Evolutionary conservation across 2,888 invertebrate genomes (phyloP), one percentile per base, ranked within the genome.

Genomic region (Amiota minor): DNA sequence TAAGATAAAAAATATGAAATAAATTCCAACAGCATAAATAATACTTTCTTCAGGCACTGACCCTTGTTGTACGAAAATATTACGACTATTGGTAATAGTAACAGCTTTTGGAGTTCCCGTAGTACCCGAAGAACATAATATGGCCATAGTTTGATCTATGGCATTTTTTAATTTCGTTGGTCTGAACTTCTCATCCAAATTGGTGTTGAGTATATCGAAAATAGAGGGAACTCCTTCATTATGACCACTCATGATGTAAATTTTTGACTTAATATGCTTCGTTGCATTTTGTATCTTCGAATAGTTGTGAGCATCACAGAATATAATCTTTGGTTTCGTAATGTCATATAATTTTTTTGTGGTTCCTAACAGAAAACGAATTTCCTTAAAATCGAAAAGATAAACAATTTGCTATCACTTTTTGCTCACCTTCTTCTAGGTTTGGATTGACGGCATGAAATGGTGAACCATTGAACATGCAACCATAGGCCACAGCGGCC

Each of bases 71-170:
- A 83, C 83, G 35, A 82, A 82, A 2, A 82, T 74, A 16, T 75
- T 76, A 8, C 81, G 81, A 3, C 86, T 85, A 16, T 82, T 82
- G 3, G 82, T 79, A 23, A 82, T 74, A 6, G 83, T 85, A 4
- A 88, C 87, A 1, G 88, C 89, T 73, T 89, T 89, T 9, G 89
- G 87, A 0, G 79, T 76, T 0, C 88, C 89, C 0, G 89, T 89
- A 3, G 89, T 88, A n/a, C 89, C 89, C 3, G 88, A 89, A 71
- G 86, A 88, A 80, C 81, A 88, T 12, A 89, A 72, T 35, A 89
- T 87, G 81, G 81, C 82, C 84, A 83, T 72, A n/a, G 71, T 82
- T 12, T 84, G 81, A 73, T 83, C 79, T 1, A 75, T 72, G 50
- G 82, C 85, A 0, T 71, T 68, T 6, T 70, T 12, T 9, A 81